Evolutionary conservation across 2,888 invertebrate genomes (phyloP).

Genomic region (Sinohyriopsis cumingii): DNA sequence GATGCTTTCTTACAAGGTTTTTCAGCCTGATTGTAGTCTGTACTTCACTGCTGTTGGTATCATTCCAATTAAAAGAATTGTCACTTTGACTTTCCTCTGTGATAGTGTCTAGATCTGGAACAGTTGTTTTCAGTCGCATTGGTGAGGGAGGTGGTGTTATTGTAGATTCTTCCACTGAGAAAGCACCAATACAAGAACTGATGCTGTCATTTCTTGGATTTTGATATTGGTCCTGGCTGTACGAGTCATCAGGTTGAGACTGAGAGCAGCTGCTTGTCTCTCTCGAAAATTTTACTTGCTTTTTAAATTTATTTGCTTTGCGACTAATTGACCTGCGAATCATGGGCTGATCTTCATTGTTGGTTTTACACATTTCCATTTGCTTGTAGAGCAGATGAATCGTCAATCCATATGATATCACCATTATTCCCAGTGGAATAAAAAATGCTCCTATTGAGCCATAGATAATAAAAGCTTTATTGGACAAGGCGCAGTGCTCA

Average conservation of each 20-base stretch:
- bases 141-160: constrained; percentile 33
- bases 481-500: constrained; percentile 75
- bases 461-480: constrained; percentile 79
- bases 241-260: background rate
- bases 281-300: constrained; percentile 38
- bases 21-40: constrained; percentile 38
- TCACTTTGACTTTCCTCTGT: constrained; percentile 31
- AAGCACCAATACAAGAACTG: constrained; percentile 1
- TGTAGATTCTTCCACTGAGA: constrained; percentile 4
- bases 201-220: constrained; percentile 7
- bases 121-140: constrained; percentile 13
- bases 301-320: constrained; percentile 32
- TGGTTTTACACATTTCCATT: constrained; percentile 59
- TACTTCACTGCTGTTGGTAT: constrained; percentile 13
- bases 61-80: constrained; percentile 10
- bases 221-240: constrained; percentile 15
- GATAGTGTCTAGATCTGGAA: constrained; percentile 21
- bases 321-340: constrained; percentile 59
- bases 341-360: constrained; percentile 51
- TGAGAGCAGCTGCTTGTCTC: constrained; percentile 34
- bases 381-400: constrained; percentile 89
- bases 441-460: constrained; percentile 97
- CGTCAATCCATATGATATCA: constrained; percentile 94
- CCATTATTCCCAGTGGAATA: constrained; percentile 95
- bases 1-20: constrained; percentile 62